phyloP scores from a whole-genome alignment of 1,140 invertebrate species.

The Euwallacea similis region DNA sequence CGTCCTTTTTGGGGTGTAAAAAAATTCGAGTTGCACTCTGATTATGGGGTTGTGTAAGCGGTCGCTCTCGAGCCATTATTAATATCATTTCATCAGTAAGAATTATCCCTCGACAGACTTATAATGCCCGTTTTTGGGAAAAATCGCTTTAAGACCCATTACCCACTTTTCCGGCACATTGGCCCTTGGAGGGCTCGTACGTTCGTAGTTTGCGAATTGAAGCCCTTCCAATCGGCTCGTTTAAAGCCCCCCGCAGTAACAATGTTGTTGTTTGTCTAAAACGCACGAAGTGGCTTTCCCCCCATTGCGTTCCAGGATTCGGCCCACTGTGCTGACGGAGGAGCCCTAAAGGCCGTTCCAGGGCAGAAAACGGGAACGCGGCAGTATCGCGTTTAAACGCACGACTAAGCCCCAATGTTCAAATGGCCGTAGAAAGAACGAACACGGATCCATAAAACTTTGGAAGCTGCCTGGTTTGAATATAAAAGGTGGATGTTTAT shows the following conservation, averaged over 20 bases:
- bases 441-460: constrained; percentile 24
- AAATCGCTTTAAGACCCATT: too few species aligned
- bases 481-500: constrained; percentile 22
- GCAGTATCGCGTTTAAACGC: constrained; percentile 9
- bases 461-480: constrained; percentile 14
- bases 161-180: constrained; percentile 6
- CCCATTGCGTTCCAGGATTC: constrained; percentile 16
- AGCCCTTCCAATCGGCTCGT: constrained; percentile 16
- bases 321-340: not conserved
- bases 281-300: constrained; percentile 18
- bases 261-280: constrained; percentile 24
- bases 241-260: constrained; percentile 6
- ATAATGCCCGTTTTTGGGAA: too few species aligned
- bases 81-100: too few species aligned
- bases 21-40: too few species aligned
- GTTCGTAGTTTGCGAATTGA: constrained; percentile 3
- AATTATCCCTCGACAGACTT: too few species aligned
- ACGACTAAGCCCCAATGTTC: constrained; percentile 17
- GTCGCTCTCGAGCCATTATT: too few species aligned
- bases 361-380: not conserved
- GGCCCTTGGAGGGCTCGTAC: constrained; percentile 6
- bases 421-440: constrained; percentile 14
- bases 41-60: too few species aligned
- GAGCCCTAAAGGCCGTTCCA: not conserved
- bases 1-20: too few species aligned